Evolutionary conservation across 2,888 invertebrate genomes (phyloP).

Genomic region (Diabrotica balteata): DNA sequence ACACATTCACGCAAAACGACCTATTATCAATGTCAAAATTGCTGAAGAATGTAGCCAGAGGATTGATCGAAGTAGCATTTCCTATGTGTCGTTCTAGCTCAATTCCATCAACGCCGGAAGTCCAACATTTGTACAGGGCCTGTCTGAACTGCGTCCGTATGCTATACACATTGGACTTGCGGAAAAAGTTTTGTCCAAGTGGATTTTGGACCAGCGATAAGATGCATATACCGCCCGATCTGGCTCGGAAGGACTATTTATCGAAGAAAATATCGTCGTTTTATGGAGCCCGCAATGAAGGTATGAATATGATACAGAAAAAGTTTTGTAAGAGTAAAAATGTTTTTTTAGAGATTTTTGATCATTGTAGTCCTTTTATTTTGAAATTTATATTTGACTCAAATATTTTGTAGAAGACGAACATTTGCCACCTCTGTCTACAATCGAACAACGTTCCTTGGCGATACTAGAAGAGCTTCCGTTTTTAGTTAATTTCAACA

Average conservation of each 20-base stretch:
- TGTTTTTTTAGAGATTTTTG: not conserved
- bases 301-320: constrained; percentile 16
- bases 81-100: constrained; percentile 58
- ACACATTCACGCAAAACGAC: constrained; percentile 55
- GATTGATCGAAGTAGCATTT: constrained; percentile 58
- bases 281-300: constrained; percentile 50
- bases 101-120: constrained; percentile 53
- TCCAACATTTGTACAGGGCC: constrained; percentile 55
- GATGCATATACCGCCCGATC: constrained; percentile 57
- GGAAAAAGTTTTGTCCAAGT: constrained; percentile 74
- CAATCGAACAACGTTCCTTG: constrained; percentile 85
- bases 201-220: constrained; percentile 59
- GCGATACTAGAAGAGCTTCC: constrained; percentile 92
- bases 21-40: constrained; percentile 56
- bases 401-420: constrained; percentile 63
- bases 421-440: constrained; percentile 84
- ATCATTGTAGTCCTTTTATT: too few species aligned
- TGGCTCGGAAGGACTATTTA: constrained; percentile 56
- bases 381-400: not conserved
- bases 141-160: constrained; percentile 56
- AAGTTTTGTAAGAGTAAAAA: not conserved
- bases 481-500: constrained; percentile 91
- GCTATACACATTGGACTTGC: constrained; percentile 85
- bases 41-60: constrained; percentile 55
- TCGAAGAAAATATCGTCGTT: constrained; percentile 55